These are phyloP conservation scores for Merops nubicus DNA, from an alignment of 2,113 vertebrate species.

Conservation along the genomic window DNA sequence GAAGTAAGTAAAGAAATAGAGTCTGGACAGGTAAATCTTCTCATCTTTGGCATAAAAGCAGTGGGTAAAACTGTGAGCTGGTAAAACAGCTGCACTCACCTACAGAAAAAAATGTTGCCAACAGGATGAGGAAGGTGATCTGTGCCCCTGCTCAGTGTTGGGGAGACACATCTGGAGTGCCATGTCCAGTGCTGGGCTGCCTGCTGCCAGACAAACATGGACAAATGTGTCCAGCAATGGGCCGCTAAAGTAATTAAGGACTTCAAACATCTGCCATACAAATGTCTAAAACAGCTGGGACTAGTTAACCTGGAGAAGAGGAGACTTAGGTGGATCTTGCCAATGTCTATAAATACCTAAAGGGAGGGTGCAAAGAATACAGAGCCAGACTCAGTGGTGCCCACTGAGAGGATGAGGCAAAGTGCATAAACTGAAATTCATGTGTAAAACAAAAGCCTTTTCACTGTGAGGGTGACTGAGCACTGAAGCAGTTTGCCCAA, in stretches of 20 bases:
- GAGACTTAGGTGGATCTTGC: background rate
- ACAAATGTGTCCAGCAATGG: rapidly evolving
- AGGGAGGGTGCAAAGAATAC: background rate
- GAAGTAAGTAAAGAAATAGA: background rate
- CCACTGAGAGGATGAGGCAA: background rate
- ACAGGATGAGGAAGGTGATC: background rate
- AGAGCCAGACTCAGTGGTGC: background rate
- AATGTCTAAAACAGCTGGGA: background rate
- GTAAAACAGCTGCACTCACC: background rate
- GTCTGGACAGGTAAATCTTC: background rate
- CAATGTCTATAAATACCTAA: background rate
- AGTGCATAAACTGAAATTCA: background rate
- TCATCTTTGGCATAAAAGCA: background rate
- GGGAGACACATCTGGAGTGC: background rate
- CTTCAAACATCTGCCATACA: background rate
- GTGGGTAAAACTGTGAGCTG: background rate
- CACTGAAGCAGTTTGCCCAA: background rate
- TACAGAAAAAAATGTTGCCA: background rate
- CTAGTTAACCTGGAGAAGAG: background rate
- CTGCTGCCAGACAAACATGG: background rate
- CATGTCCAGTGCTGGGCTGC: background rate
- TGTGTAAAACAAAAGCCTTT: background rate
- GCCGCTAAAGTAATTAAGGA: background rate
- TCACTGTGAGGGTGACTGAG: background rate
- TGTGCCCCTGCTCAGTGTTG: background rate